Conservation (phyloP, 2,113 vertebrate genomes). For the Apus apus region DNA sequence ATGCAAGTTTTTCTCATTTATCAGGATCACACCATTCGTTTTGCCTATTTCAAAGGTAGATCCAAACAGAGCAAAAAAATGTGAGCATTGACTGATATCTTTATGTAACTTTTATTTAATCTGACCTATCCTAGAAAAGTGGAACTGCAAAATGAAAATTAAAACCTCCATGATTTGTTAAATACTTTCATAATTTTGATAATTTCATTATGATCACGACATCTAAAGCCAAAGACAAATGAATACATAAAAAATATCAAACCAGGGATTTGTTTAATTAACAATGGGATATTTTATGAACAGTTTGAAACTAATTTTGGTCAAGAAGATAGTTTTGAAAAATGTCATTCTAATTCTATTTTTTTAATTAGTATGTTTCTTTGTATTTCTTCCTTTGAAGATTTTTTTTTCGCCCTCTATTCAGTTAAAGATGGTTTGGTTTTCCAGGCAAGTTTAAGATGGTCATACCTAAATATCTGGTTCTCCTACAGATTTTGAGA, state of each 20-base stretch:
- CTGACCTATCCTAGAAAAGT: background rate
- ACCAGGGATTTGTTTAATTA: background rate
- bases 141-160: background rate
- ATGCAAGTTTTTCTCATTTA: background rate
- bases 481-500: background rate
- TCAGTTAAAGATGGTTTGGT: background rate
- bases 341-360: background rate
- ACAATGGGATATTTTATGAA: background rate
- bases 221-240: background rate
- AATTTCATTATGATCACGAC: background rate
- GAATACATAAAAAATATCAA: background rate
- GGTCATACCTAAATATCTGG: background rate
- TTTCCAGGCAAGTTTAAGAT: background rate
- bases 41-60: background rate
- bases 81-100: background rate
- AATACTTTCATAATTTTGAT: background rate
- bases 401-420: no score
- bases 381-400: background rate
- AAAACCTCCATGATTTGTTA: background rate
- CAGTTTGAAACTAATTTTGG: background rate
- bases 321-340: background rate
- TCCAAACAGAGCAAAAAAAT: background rate
- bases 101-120: background rate
- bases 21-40: background rate
- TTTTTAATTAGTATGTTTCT: background rate